Conservation (phyloP, 2,888 invertebrate genomes). For the Cryptops parisi region DNA sequence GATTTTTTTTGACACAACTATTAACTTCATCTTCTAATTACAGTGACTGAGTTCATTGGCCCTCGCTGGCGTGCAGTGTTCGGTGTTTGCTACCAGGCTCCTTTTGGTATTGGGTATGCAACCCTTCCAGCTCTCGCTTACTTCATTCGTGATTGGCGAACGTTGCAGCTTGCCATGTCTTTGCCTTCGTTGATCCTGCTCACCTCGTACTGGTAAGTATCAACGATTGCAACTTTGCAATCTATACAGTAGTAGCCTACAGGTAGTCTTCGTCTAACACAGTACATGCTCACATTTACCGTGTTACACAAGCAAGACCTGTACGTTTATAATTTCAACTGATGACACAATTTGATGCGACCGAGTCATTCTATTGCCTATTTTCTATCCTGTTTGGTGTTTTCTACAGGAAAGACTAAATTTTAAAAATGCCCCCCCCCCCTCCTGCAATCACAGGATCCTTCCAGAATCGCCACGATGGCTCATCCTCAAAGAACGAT, state of each 20-base stretch:
- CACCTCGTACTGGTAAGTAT: constrained; percentile 40
- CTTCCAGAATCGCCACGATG: constrained; percentile 67
- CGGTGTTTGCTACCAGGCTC: constrained; percentile 65
- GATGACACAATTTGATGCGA: too few relatives aligned
- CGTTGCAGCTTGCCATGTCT: constrained; percentile 54
- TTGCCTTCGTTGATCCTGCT: constrained; percentile 50
- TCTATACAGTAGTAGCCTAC: too few relatives aligned
- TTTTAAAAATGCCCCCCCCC: too few relatives aligned
- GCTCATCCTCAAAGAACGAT: constrained; percentile 51
- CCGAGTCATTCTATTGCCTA: too few relatives aligned
- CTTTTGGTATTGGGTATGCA: constrained; percentile 59
- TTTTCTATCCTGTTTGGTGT: too few relatives aligned
- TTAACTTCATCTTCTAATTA: background rate
- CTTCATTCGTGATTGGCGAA: constrained; percentile 53
- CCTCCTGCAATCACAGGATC: constrained; percentile 37
- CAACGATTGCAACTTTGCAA: too few relatives aligned
- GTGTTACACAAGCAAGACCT: too few relatives aligned
- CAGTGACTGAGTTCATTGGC: constrained; percentile 58
- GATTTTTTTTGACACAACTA: background rate
- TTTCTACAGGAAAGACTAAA: too few relatives aligned
- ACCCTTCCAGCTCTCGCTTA: constrained; percentile 56
- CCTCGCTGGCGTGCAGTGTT: constrained; percentile 66
- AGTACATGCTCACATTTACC: too few relatives aligned
- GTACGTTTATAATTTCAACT: too few relatives aligned
- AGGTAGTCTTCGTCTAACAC: too few relatives aligned